Evolutionary conservation across 1,140 invertebrate species (phyloP), one percentile per base, ranked within the genome.

Genomic region (Rhysida immarginata): DNA sequence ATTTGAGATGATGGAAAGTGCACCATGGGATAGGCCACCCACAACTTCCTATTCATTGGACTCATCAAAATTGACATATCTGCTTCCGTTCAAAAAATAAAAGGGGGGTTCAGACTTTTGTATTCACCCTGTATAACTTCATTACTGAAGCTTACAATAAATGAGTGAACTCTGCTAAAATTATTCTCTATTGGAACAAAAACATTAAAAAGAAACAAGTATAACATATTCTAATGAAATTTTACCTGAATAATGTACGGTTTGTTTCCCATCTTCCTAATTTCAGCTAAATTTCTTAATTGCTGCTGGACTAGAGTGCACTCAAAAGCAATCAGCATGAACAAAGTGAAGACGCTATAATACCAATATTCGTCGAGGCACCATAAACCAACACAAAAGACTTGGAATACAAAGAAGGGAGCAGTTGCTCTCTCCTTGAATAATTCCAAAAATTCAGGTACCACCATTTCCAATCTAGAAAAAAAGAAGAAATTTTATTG

Each of bases 261-360:
- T 72, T 95, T 95, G 62, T 95, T 98, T 18, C 95, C 96, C 96
- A 99, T 99, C 74, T 96, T 94, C n/a, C 95, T 77, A 61, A 99
- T 98, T 74, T 97, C 94, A n/a, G 90, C 83, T 90, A 99, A 96
- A 69, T 99, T 99, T 61, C 87, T 75, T 3, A 99, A 66, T 67
- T 99, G 96, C 66, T 99, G 96, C 64, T 97, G 93, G 0, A 99
- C 96, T 25, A 99, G 77, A 3, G 94, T 98, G 60, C 91, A 96
- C 69, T 99, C 96, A 71, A 99, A 99, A 61, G 93, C 83, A 23
- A 99, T 80, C 35, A 99, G 77, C 96, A 99, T 98, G 46, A 95
- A 77, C 1, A 99, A 77, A 0, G 96, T 99, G 67, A 99, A 98
- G 26, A 99, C 78, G 57, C 89, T 94, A 69, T 97, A 97, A 69